Conservation (phyloP, 2,113 vertebrate genomes). For the Leptocoma aspasia region DNA sequence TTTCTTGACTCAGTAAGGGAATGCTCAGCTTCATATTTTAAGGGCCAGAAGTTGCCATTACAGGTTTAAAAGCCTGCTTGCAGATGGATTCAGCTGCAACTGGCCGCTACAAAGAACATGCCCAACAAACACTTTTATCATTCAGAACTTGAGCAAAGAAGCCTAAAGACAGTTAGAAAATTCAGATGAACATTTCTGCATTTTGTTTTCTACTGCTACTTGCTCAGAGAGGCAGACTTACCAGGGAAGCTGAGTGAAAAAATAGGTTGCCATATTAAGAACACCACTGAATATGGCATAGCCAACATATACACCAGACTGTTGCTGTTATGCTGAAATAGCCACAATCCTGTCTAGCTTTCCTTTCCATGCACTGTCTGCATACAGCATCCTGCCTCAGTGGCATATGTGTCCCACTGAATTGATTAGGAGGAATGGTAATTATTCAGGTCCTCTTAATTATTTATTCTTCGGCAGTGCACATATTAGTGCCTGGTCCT, state of each 20-base stretch:
- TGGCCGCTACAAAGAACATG: neutral
- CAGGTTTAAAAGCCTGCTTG: neutral
- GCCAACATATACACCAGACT: neutral
- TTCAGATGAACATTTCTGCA: neutral
- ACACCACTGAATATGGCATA: neutral
- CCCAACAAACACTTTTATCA: neutral
- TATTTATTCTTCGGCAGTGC: neutral
- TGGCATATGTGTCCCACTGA: neutral
- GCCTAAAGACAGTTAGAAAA: neutral
- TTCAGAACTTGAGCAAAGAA: neutral
- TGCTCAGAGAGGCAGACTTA: neutral
- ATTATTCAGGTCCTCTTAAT: neutral
- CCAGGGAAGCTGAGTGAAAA: neutral
- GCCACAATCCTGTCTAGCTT: neutral
- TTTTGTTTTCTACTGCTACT: neutral
- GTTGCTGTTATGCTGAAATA: neutral
- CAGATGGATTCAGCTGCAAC: neutral
- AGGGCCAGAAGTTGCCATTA: neutral
- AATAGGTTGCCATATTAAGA: neutral
- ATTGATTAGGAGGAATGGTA: neutral
- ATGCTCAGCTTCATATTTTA: neutral
- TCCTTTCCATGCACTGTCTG: neutral
- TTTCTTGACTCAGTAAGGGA: neutral
- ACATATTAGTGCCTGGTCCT: neutral
- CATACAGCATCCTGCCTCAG: neutral